These are phyloP conservation scores for Entomyzon cyanotis DNA, from an alignment of 2,113 vertebrate species.

Conservation along the genomic window DNA sequence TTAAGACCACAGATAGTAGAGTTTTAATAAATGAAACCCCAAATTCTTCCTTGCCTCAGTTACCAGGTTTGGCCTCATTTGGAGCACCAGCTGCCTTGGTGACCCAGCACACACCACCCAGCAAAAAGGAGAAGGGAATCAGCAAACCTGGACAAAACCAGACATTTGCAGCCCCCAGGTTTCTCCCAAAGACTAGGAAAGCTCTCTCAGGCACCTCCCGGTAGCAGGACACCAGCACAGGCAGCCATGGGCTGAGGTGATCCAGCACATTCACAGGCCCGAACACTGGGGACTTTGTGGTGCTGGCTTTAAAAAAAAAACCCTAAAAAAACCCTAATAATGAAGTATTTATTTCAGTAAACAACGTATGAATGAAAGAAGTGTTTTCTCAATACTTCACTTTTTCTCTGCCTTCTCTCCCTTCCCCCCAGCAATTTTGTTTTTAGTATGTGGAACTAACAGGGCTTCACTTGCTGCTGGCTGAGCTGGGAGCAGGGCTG, in stretches of 20 bases:
- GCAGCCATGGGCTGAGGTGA: constrained; percentile 5
- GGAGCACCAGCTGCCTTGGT: background rate
- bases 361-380: constrained; percentile 68
- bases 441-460: constrained; percentile 59
- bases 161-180: background rate
- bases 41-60: background rate
- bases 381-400: constrained; percentile 59
- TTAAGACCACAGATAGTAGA: background rate
- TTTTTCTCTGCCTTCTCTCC: constrained; percentile 46
- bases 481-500: background rate
- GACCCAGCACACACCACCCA: background rate
- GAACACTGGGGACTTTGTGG: constrained; percentile 65
- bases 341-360: constrained; percentile 70
- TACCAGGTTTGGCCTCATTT: background rate
- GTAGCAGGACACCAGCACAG: background rate
- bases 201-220: background rate
- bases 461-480: background rate
- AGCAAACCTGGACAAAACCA: background rate
- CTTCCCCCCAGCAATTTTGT: constrained; percentile 4
- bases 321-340: constrained; percentile 61
- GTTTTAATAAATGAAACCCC: background rate
- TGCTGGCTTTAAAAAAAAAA: background rate
- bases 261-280: background rate
- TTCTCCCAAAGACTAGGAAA: background rate
- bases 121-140: background rate